These are phyloP conservation scores for Linnaemya vulpina DNA, from an alignment of 2,888 invertebrate species.

Conservation along the genomic window DNA sequence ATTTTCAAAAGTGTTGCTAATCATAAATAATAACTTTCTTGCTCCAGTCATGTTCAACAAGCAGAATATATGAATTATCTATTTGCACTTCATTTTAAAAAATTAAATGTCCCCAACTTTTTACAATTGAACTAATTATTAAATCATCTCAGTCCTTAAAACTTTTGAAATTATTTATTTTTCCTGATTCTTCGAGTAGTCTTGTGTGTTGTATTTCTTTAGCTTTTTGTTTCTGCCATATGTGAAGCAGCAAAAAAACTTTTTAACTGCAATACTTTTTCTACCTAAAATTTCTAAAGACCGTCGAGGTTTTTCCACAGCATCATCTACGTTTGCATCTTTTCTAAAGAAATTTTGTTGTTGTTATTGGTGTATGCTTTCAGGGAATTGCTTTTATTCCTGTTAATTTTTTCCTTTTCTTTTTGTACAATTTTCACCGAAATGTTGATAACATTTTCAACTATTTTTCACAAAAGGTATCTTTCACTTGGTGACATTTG, in stretches of 20 bases:
- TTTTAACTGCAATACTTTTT: conserved; percentile 29
- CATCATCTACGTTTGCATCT: not conserved
- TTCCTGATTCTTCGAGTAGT: not conserved
- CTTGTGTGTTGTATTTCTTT: conserved; percentile 27
- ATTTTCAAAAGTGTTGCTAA: too few relatives aligned
- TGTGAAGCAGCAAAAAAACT: conserved; percentile 29
- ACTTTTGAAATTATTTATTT: not conserved
- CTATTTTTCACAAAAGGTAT: conserved; percentile 47
- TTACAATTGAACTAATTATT: not conserved
- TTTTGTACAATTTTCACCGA: conserved; percentile 25
- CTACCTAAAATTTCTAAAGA: conserved; percentile 49
- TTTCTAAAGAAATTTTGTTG: conserved; percentile 20
- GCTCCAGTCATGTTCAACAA: too few relatives aligned
- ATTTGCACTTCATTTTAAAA: too few relatives aligned
- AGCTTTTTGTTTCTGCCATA: conserved; percentile 24
- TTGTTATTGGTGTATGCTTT: not conserved
- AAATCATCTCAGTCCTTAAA: not conserved
- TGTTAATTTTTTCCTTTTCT: conserved; percentile 3
- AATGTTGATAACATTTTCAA: conserved; percentile 43
- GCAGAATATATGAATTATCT: too few relatives aligned
- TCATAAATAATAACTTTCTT: too few relatives aligned
- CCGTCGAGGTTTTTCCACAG: conserved; percentile 19
- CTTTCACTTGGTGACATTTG: conserved; percentile 58
- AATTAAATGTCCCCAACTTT: too few relatives aligned
- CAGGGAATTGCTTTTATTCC: not conserved